Evolutionary conservation across 2,888 invertebrate species (phyloP), one percentile per base, ranked within the genome.

Genomic region (Caradrina kadenii): DNA sequence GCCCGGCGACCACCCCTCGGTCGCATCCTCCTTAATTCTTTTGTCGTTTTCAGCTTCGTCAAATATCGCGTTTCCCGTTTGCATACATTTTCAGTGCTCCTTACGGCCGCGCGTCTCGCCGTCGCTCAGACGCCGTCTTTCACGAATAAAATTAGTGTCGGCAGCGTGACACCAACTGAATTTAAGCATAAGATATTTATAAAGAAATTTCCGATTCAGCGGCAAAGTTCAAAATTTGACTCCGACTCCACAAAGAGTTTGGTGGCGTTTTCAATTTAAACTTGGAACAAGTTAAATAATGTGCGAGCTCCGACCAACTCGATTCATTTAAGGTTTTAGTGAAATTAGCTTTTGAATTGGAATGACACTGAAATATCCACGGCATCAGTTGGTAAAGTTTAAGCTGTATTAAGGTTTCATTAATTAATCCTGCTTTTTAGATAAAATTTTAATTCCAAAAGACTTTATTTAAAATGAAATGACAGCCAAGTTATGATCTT

Each of bases 181-280:
- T 95, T 95, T 95, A 93, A 95, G 93, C 95, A 95, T 96, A 95
- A 95, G 93, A 94, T 95, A 96, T 96, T 96, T 96, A 96, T 96
- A 95, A 95, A 95, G 96, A 95, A 93, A 94, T 95, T 94, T 95
- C 94, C 94, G 91, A 96, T 96, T 96, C 95, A 94, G 93, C 93
- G 91, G 94, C 93, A 95, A 95, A 96, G 95, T 96, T 96, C 95
- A 95, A 93, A 95, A 94, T 95, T 95, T 94, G 93, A 94, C 92
- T 94, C 92, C 89, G 90, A 92, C 93, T 93, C 90, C 88, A 90
- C 93, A 94, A 95, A 94, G 95, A 95, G 95, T 96, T 95, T 87
- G 92, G 93, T 93, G 90, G 93, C 94, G 92, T 95, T 95, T 95
- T 95, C 96, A 96, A 96, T 96, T 96, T 96, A 95, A 96, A 96